These are phyloP conservation scores for Drosophila flavopinicola DNA, from an alignment of 2,888 invertebrate genomes.

Conservation along the genomic window DNA sequence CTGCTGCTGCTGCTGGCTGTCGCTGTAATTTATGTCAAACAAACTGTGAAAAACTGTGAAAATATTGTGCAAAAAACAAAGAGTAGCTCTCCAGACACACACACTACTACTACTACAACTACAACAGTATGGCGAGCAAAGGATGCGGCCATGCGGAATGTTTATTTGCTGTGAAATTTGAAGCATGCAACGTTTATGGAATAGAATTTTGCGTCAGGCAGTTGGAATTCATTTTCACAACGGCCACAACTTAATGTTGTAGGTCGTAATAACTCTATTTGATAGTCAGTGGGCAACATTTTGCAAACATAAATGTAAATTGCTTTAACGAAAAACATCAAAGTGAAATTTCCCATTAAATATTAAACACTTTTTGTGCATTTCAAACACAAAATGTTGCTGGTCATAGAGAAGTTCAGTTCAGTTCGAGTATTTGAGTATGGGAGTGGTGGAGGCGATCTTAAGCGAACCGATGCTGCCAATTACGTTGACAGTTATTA, in stretches of 20 bases:
- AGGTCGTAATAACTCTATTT: constrained; percentile 52
- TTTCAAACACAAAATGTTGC: constrained; percentile 23
- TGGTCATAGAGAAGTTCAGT: background rate
- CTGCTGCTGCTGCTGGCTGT: no score
- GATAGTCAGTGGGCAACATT: constrained; percentile 24
- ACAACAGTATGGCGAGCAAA: constrained; percentile 26
- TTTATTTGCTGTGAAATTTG: constrained; percentile 71
- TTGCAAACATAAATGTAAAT: constrained; percentile 54
- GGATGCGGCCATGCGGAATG: constrained; percentile 66
- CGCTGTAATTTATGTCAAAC: constrained; percentile 69
- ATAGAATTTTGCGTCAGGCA: constrained; percentile 38
- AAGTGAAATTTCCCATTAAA: constrained; percentile 62
- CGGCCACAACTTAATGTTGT: constrained; percentile 21
- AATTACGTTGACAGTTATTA: constrained; percentile 72
- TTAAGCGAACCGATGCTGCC: constrained; percentile 32
- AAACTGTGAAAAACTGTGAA: constrained; percentile 59
- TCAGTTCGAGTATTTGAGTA: constrained; percentile 1
- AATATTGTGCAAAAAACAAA: constrained; percentile 55
- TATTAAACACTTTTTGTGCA: constrained; percentile 48
- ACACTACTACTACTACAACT: no score
- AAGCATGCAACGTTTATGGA: constrained; percentile 56
- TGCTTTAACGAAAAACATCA: constrained; percentile 53
- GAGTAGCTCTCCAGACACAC: constrained; percentile 41
- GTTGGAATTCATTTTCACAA: constrained; percentile 37
- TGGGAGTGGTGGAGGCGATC: no score